Evolutionary conservation across 2,113 vertebrate genomes (phyloP).

Genomic region (Platanista minor): DNA sequence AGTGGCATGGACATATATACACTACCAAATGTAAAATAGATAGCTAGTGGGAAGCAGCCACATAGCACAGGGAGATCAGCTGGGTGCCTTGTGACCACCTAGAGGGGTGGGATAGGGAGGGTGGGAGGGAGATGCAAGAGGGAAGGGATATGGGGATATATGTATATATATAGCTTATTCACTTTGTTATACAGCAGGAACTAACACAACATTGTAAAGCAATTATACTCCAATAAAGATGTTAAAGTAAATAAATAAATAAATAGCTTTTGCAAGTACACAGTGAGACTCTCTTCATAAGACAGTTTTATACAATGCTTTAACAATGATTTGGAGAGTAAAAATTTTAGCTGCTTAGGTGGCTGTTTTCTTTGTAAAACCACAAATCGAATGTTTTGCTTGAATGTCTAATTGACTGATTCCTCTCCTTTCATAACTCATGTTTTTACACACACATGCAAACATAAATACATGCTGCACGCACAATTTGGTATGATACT

Average conservation of each 20-base stretch:
- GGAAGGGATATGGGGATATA: too few species aligned
- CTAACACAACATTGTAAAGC: too few species aligned
- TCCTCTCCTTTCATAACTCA: background rate
- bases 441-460: background rate
- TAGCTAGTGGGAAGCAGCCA: too few species aligned
- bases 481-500: background rate
- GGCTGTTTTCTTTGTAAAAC: conserved; percentile 21
- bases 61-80: too few species aligned
- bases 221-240: too few species aligned
- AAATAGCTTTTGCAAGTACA: background rate
- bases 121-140: too few species aligned
- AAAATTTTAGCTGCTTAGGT: background rate
- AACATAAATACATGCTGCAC: background rate
- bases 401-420: background rate
- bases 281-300: background rate
- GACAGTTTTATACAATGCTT: background rate
- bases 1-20: too few species aligned
- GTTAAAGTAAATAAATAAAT: background rate
- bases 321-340: background rate
- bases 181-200: too few species aligned
- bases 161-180: too few species aligned
- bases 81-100: too few species aligned
- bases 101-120: too few species aligned
- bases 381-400: background rate
- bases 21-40: too few species aligned